Percentiles rank a stretch among this genome's conserved stretches.
phyloP scores from a whole-genome alignment of 2,797 vertebrate genomes.

The Chrosomus eos region DNA sequence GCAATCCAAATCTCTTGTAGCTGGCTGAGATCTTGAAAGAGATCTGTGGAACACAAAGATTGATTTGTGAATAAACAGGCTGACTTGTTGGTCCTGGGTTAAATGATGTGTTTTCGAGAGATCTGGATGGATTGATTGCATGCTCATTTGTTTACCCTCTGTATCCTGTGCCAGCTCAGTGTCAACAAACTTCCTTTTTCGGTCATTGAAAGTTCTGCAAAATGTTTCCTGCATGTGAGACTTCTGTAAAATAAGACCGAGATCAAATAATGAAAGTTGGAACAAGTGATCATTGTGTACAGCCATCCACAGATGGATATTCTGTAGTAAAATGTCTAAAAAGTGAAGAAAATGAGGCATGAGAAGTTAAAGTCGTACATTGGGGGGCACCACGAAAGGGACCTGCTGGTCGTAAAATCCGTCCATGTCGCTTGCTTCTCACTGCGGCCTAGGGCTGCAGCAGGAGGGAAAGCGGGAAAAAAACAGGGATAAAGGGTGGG shows the following conservation, averaged over 20 bases:
- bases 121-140: constrained; percentile 4
- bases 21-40: constrained; percentile 94
- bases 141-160: constrained; percentile 79
- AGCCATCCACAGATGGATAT: not conserved
- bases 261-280: not conserved
- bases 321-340: not conserved
- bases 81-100: constrained; percentile 26
- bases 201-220: constrained; percentile 76
- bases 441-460: constrained; percentile 33
- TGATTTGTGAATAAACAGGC: constrained; percentile 35
- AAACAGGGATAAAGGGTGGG: constrained; percentile 5
- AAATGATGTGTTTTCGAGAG: not conserved
- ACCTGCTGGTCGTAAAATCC: constrained; percentile 96
- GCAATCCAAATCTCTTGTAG: constrained; percentile 96
- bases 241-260: constrained; percentile 61
- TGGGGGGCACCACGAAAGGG: constrained; percentile 83
- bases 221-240: constrained; percentile 77
- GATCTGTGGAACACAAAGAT: constrained; percentile 77
- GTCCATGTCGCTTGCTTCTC: constrained; percentile 82
- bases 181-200: constrained; percentile 91
- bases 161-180: constrained; percentile 92
- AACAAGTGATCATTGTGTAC: not conserved
- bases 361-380: constrained; percentile 77
- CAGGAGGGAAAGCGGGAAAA: constrained; percentile 32
- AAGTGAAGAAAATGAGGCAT: not conserved